Evolutionary conservation across 2,113 vertebrate species (phyloP), one percentile per base, ranked within the genome.

Genomic region (Acrocephalus kingi): DNA sequence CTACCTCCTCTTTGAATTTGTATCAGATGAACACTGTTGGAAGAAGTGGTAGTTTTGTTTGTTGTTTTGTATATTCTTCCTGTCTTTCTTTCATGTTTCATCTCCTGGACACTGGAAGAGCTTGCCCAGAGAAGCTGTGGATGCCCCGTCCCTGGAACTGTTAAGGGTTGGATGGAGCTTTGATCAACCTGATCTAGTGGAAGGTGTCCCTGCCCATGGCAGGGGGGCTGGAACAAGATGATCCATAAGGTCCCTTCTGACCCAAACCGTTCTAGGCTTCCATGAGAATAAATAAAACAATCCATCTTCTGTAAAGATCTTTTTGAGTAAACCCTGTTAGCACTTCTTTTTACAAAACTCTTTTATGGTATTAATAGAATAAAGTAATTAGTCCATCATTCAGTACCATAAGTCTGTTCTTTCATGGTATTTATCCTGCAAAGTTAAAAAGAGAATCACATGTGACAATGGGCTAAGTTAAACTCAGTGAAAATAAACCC

Each of bases 191-290:
- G 9, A n/a, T 62, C 19, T 10, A 20, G 16, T 17, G 28, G 15
- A 79, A 71, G 16, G 13, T 11, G 7, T 28, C 28, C 23, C 41
- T 39, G 15, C 7, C 3, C 11, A 8, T 21, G n/a, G 12, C 33
- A 41, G 15, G 0, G 3, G 19, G 23, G 5, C 15, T 63, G 15
- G n/a, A 78, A 55, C 3, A 0, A 25, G 7, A 35, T 10, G 15
- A 55, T 55, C 10, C 21, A 9, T 41, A 48, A 30, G 13, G 28
- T 30, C 11, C 13, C 12, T 69, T 62, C 48, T 23, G 19, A 62
- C 13, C 20, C 12, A 39, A 71, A 71, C 10, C 10, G 55, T 41
- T 62, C 39, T 62, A 28, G n/a, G 19, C 7, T 14, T 71, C 41
- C 37, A 4, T 35, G 4, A 48, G 13, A 20, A 48, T 41, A 92